These are phyloP conservation scores for Polyodon spathula DNA, from an alignment of 2,113 vertebrate species.

Conservation along the genomic window DNA sequence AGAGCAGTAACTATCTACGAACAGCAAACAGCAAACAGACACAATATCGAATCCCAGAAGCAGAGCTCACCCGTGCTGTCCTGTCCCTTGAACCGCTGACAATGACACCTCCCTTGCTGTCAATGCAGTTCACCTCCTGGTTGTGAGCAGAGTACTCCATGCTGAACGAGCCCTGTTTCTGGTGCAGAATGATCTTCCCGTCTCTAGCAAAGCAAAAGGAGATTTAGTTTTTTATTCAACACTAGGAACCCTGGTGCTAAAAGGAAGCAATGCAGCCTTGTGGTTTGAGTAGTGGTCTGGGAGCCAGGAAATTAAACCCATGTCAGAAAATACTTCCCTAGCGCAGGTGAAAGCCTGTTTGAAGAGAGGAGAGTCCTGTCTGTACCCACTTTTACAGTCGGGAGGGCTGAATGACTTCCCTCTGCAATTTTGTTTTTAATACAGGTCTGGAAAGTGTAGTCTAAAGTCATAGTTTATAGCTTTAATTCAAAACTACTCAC, in stretches of 20 bases:
- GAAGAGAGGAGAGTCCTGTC: slow-evolving; percentile 1
- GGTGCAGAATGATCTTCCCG: slow-evolving; percentile 80
- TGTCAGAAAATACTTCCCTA: slow-evolving; percentile 6
- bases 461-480: neutral
- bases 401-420: neutral
- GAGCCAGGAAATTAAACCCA: too few relatives aligned
- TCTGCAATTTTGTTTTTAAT: neutral
- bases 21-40: neutral
- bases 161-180: slow-evolving; percentile 56
- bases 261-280: too few relatives aligned
- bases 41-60: neutral
- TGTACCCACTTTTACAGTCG: neutral
- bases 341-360: neutral
- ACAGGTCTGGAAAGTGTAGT: neutral
- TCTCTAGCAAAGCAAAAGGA: slow-evolving; percentile 60
- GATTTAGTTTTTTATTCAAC: neutral
- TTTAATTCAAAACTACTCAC: neutral
- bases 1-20: neutral
- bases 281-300: too few relatives aligned
- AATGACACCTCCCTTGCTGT: slow-evolving; percentile 76
- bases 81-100: slow-evolving; percentile 90
- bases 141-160: slow-evolving; percentile 74
- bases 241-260: too few relatives aligned
- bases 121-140: slow-evolving; percentile 94
- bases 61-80: slow-evolving; percentile 75